Base-by-base conservation (phyloP, 1,140 invertebrate species). In the Sminthurinus signatus region DNA sequence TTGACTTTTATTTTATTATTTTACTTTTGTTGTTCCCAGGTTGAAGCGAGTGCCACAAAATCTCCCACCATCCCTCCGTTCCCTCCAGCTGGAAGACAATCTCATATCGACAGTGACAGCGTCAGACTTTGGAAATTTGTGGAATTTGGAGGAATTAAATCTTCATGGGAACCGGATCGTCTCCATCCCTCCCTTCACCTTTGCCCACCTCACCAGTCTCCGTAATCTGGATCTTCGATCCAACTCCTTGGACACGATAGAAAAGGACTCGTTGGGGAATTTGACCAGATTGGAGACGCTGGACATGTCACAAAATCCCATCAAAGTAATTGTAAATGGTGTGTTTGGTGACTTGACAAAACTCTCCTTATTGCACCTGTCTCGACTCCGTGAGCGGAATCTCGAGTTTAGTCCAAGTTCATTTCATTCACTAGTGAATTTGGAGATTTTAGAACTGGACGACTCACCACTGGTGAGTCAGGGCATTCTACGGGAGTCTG, bases 221-320 rank as follows among this genome's bases (percentile, higher is more conserved):
- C 80, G 83, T 54, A 75, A 65, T 4, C 72, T 81, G 8, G 74
- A 76, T 62, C 72, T 82, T 2, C 76, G 78, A 23, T 74, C 78
- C 46, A 81, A 81, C 68, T 73, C 72, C 31, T 73, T 81, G 14
- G 70, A 75, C 44, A 71, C 69, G 28, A 71, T 81, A 32, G 70
- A 75, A 19, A 52, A 69, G 21, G 62, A 70, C n/a, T 69, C 74
- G 14, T 79, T 82, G 57, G 57, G 69, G 17, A 74, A 75, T 42
- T 70, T 81, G 12, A 62, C 64, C 1, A 75, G 72, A 52, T 73
- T 82, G 8, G 73, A 75, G 71, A 82, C 82, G 59, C 79, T 93
- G 52, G 87, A 89, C 78, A 75, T 92, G 69, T 90, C 88, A 4
- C 80, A 85, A 73, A 90, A 91, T 78, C 86, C 86, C 8, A 78